A percentile compares a stretch with the other conserved stretches of the same genome.
Conservation (phyloP, 2,797 vertebrate genomes). For the Nannoperca obscura region DNA sequence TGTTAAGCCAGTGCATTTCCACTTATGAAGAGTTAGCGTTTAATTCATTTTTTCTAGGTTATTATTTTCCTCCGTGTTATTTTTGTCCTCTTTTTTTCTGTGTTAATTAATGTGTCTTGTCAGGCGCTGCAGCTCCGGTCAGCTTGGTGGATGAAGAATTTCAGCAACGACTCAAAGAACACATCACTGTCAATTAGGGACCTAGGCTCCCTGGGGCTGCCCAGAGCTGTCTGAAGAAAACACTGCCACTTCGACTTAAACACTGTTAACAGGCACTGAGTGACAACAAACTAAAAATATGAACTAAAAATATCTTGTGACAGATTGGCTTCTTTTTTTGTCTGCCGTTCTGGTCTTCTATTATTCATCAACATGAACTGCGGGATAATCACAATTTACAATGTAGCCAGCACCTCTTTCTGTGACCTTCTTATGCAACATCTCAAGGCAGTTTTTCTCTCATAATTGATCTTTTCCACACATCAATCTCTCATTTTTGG, state of each 20-base stretch:
- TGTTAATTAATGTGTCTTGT: conserved; percentile 84
- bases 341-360: conserved; percentile 29
- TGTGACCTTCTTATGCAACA: conserved; percentile 38
- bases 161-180: conserved; percentile 81
- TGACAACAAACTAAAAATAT: conserved; percentile 76
- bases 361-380: conserved; percentile 55
- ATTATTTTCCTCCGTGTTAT: conserved; percentile 57
- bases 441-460: conserved; percentile 20
- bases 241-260: conserved; percentile 82
- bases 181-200: conserved; percentile 87
- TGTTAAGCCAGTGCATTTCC: conserved; percentile 45
- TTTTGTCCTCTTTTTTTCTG: conserved; percentile 59
- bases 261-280: conserved; percentile 75
- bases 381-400: conserved; percentile 44
- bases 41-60: conserved; percentile 40
- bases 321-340: conserved; percentile 53
- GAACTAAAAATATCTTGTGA: conserved; percentile 63
- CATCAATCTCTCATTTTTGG: conserved; percentile 31
- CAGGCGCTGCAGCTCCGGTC: conserved; percentile 78
- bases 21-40: conserved; percentile 51
- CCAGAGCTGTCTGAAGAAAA: conserved; percentile 79
- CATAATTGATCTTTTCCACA: conserved; percentile 37
- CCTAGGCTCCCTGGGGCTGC: conserved; percentile 75
- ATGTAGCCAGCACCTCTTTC: conserved; percentile 32
- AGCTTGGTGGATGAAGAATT: conserved; percentile 78